Conservation (phyloP, 2,888 invertebrate species). For the Pollenia angustigena region DNA sequence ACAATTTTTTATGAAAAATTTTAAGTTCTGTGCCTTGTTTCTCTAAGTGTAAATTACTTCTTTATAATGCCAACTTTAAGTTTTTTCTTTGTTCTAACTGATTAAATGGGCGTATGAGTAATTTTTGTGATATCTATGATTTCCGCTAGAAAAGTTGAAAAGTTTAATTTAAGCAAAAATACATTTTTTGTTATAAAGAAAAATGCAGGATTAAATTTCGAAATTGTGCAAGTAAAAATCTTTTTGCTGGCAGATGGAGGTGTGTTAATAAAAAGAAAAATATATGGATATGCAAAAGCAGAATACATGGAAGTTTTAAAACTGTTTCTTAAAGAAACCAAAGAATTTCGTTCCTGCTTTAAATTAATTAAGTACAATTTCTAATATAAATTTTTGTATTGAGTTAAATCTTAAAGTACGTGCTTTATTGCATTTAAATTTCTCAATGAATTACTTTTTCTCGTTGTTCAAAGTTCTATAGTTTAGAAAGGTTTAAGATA, state of each 20-base stretch:
- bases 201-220: neutral
- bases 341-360: neutral
- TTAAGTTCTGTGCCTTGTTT: neutral
- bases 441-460: slow-evolving; percentile 50
- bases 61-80: slow-evolving; percentile 31
- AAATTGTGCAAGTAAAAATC: slow-evolving; percentile 18
- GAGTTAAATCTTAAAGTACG: slow-evolving; percentile 34
- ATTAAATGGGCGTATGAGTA: slow-evolving; percentile 72
- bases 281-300: neutral
- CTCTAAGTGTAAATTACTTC: slow-evolving; percentile 33
- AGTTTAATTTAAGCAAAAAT: slow-evolving; percentile 61
- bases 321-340: neutral
- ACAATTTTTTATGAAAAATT: too few species aligned
- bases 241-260: slow-evolving; percentile 29
- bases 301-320: neutral
- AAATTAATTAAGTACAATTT: neutral
- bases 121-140: slow-evolving; percentile 73
- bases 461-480: slow-evolving; percentile 11
- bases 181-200: slow-evolving; percentile 8
- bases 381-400: neutral
- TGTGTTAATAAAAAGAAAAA: slow-evolving; percentile 34
- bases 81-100: slow-evolving; percentile 33
- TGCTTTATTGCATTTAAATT: slow-evolving; percentile 47
- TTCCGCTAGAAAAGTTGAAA: slow-evolving; percentile 68
- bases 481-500: slow-evolving; percentile 63